These are phyloP conservation scores for Alcedo atthis DNA, from an alignment of 2,797 vertebrate genomes.

Conservation along the genomic window DNA sequence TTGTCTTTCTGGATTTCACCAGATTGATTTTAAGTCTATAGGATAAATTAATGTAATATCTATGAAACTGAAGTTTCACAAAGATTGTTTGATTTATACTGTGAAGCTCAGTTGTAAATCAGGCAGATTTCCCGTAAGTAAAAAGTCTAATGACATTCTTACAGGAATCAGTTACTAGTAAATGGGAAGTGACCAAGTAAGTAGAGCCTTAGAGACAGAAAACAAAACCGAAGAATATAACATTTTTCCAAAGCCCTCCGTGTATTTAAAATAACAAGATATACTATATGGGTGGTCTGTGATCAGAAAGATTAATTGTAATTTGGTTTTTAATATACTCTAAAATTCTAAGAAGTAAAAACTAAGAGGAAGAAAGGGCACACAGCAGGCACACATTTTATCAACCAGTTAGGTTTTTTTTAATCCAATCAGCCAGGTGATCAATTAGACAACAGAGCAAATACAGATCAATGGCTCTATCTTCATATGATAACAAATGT, in stretches of 20 bases:
- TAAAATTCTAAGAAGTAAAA: not conserved
- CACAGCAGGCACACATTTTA: not conserved
- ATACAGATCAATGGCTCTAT: not conserved
- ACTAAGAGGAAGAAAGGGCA: not conserved
- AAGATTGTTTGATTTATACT: not conserved
- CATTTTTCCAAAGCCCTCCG: not conserved
- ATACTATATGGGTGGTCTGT: not conserved
- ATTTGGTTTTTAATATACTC: not conserved
- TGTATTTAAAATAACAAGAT: not conserved
- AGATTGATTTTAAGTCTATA: not conserved
- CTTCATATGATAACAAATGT: not conserved
- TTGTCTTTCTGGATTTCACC: not conserved
- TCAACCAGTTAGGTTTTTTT: too few relatives aligned
- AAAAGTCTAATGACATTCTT: slow-evolving; percentile 46
- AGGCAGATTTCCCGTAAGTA: not conserved
- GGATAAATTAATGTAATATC: not conserved
- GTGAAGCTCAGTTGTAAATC: not conserved
- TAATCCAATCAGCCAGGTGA: not conserved
- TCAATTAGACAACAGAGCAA: not conserved
- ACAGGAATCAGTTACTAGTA: slow-evolving; percentile 48
- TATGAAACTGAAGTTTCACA: not conserved
- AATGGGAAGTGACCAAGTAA: slow-evolving; percentile 54
- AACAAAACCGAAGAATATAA: not conserved
- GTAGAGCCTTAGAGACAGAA: slow-evolving; percentile 33
- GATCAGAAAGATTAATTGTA: not conserved